Evolutionary conservation across 1,140 invertebrate species (phyloP), one percentile per base, ranked within the genome.

Genomic region (Cataglyphis hispanica): DNA sequence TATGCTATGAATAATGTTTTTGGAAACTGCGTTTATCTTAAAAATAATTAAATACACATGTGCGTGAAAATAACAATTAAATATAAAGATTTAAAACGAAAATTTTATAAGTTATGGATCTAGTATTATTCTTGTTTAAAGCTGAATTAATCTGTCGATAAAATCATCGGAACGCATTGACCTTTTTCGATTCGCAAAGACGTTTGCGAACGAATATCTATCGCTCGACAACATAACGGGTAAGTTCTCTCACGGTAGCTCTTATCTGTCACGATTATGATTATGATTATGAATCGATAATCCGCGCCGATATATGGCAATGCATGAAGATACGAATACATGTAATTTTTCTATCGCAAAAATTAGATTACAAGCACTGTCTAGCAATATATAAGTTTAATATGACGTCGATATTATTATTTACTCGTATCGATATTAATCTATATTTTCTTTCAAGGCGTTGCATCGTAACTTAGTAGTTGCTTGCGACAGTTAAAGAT

Each of bases 211-310:
- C 37, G 5, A 81, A 56, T 0, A 34, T 70, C 25, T 60, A 61
- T 34, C 37, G 50, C 66, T 40, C 7, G 8, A 31, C 34, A 58
- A 81, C 46, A 11, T 27, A 31, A 81, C 50, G 4, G 25, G 37
- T 16, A 50, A 22, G 13, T 16, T 27, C 37, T 78, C 34, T 25
- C 50, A 53, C 67, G 40, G 56, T 66, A n/a, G 8, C 43, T 61
- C 80, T 89, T 89, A 86, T 89, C 88, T 86, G 10, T 19, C 3
- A 7, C 77, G 84, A 86, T 88, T 88, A 86, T 66, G 84, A 86
- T 88, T 88, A 86, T 66, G 84, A 88, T 86, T 89, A 86, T 53
- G 37, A 89, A 89, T 89, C 84, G 88, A 89, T 89, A 89, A 89
- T 77, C 60, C 67, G 46, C 53, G 46, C 34, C 13, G 70, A 89